phyloP scores from a whole-genome alignment of 1,140 invertebrate genomes.

The Teleopsis dalmanni region DNA sequence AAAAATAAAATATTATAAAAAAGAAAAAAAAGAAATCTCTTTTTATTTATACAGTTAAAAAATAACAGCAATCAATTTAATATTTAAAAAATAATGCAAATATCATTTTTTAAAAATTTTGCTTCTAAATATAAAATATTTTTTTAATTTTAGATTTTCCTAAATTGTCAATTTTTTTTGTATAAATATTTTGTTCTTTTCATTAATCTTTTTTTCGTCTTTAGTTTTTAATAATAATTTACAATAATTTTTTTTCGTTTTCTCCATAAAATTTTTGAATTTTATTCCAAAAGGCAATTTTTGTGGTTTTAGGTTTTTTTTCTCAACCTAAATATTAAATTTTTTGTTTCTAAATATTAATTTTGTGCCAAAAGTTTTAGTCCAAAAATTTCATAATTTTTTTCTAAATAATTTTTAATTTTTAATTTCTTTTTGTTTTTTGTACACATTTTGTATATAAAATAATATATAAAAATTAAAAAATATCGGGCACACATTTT shows the following conservation, averaged over 20 bases:
- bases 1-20: background rate
- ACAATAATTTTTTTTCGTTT: constrained; percentile 11
- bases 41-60: background rate
- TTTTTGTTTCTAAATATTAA: constrained; percentile 31
- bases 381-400: background rate
- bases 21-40: background rate
- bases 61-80: too few species aligned
- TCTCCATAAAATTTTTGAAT: constrained; percentile 23
- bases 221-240: constrained; percentile 8
- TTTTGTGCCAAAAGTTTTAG: constrained; percentile 13
- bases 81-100: too few species aligned
- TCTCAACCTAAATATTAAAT: constrained; percentile 34
- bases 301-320: constrained; percentile 25
- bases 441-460: background rate
- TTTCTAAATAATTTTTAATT: background rate
- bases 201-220: constrained; percentile 6
- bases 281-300: constrained; percentile 45
- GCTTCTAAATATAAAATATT: constrained; percentile 17
- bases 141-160: constrained; percentile 8
- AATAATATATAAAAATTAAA: background rate
- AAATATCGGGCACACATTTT: constrained; percentile 10
- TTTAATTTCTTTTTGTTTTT: background rate
- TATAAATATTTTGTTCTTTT: constrained; percentile 3
- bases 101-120: too few species aligned
- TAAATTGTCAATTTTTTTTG: constrained; percentile 3